Evolutionary conservation across 2,888 invertebrate species (phyloP), one percentile per base, ranked within the genome.

Genomic region (Coenonympha arcania): DNA sequence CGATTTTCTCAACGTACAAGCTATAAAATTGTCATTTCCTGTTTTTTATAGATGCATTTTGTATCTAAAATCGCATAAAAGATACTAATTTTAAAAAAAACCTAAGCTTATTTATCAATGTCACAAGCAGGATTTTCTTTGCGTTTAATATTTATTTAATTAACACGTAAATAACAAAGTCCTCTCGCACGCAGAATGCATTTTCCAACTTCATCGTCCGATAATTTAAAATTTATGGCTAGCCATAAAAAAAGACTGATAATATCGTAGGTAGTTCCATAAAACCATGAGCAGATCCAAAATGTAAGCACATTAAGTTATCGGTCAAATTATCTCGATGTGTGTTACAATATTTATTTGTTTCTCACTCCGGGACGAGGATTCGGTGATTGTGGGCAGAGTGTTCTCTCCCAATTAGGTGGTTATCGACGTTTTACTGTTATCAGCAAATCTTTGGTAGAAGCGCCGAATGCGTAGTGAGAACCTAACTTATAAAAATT

Each of bases 261-360:
- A 69, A 65, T 69, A 70, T 73, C 79, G 74, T 78, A 75, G 80
- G 76, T 78, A 75, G 82, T 74, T 79, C 79, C 81, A 85, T 85
- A 85, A 85, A 85, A 82, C 72, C 85, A 84, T 85, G 85, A 86
- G 81, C 84, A 77, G 79, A 83, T 81, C 77, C 79, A 68, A 82
- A 85, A 85, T 86, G 84, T 86, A 84, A 82, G 83, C 85, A 86
- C 84, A 85, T 84, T 86, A 85, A 78, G 78, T 83, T 86, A 86
- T 86, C 86, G 63, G 63, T 63, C 69, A 73, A 81, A 82, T 84
- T 85, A 85, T 86, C 85, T 79, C 72, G 73, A 74, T 68, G 72
- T 71, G 76, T 76, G 83, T 76, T 79, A 79, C 84, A 82, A 84
- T 86, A 85, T 86, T 86, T 85, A 86, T 86, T 84, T 82, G 84